Conservation (phyloP, 2,888 invertebrate species). For the Epicampocera succincta region DNA sequence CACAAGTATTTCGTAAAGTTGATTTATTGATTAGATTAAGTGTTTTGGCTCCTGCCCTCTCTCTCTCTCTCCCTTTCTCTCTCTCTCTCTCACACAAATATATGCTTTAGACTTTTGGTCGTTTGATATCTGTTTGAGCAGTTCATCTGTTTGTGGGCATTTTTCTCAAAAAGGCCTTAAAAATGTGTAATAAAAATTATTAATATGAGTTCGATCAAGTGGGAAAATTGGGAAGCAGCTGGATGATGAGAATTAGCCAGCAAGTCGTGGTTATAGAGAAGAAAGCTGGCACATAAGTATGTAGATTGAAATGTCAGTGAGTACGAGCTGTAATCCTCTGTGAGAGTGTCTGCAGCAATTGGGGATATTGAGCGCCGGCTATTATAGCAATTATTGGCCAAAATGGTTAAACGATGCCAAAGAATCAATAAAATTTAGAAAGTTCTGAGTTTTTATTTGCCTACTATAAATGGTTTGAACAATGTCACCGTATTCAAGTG, state of each 20-base stretch:
- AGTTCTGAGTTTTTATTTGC: slow-evolving; percentile 40
- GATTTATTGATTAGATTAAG: slow-evolving; percentile 67
- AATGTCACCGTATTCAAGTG: slow-evolving; percentile 37
- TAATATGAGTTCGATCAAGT: slow-evolving; percentile 46
- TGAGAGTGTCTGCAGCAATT: slow-evolving; percentile 29
- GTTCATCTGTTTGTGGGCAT: slow-evolving; percentile 7
- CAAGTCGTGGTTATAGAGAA: neutral
- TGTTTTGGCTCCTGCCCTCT: slow-evolving; percentile 28
- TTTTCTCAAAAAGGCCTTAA: slow-evolving; percentile 59
- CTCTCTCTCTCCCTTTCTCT: neutral
- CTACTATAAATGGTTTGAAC: slow-evolving; percentile 30
- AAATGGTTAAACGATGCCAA: slow-evolving; percentile 20
- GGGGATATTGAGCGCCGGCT: slow-evolving; percentile 64
- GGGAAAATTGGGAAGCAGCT: slow-evolving; percentile 27
- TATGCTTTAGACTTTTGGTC: slow-evolving; percentile 24
- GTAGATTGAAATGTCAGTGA: slow-evolving; percentile 67
- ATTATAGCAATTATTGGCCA: slow-evolving; percentile 64
- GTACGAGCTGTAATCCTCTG: slow-evolving; percentile 11
- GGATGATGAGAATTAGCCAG: slow-evolving; percentile 31
- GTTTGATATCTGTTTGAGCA: slow-evolving; percentile 37
- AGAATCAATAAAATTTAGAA: slow-evolving; percentile 58
- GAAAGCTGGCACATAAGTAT: slow-evolving; percentile 60
- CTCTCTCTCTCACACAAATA: too few relatives aligned
- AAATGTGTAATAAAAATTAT: slow-evolving; percentile 68
- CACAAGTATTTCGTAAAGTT: slow-evolving; percentile 62